A percentile compares a stretch with the other conserved stretches of the same genome.
These are phyloP conservation scores for Etheostoma perlongum DNA, from an alignment of 2,797 vertebrate species.

Conservation along the genomic window DNA sequence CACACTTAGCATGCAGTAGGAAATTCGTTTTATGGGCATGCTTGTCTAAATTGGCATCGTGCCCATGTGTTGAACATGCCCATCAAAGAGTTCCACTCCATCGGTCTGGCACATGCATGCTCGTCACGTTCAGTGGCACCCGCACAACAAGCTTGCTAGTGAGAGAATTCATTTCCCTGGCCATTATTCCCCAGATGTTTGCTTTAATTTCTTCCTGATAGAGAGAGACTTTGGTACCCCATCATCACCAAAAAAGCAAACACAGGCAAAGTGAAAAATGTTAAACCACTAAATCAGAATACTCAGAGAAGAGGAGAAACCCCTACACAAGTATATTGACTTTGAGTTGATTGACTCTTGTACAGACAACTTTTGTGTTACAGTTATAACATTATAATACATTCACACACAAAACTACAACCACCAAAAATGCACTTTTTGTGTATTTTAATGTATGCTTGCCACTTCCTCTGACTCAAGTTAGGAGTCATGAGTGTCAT, in stretches of 20 bases:
- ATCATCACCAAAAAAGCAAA: constrained; percentile 70
- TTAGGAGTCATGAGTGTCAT: constrained; percentile 26
- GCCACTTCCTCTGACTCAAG: constrained; percentile 13
- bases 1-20: constrained; percentile 62
- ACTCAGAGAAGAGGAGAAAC: constrained; percentile 40
- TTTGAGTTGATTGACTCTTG: constrained; percentile 12
- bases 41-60: constrained; percentile 86
- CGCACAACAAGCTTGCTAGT: constrained; percentile 67
- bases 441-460: constrained; percentile 8
- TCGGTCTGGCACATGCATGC: constrained; percentile 77
- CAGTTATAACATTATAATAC: constrained; percentile 22
- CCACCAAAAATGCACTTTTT: constrained; percentile 9
- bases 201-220: constrained; percentile 82
- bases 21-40: constrained; percentile 67
- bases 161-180: constrained; percentile 81
- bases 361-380: constrained; percentile 2
- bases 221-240: constrained; percentile 72
- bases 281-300: constrained; percentile 51
- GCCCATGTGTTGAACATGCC: constrained; percentile 82
- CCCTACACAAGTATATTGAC: constrained; percentile 18
- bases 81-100: constrained; percentile 83
- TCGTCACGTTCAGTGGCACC: constrained; percentile 81
- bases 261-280: constrained; percentile 51
- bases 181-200: constrained; percentile 85
- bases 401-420: constrained; percentile 16